phyloP scores from a whole-genome alignment of 1,140 invertebrate species.

The Penaeus vannamei region DNA sequence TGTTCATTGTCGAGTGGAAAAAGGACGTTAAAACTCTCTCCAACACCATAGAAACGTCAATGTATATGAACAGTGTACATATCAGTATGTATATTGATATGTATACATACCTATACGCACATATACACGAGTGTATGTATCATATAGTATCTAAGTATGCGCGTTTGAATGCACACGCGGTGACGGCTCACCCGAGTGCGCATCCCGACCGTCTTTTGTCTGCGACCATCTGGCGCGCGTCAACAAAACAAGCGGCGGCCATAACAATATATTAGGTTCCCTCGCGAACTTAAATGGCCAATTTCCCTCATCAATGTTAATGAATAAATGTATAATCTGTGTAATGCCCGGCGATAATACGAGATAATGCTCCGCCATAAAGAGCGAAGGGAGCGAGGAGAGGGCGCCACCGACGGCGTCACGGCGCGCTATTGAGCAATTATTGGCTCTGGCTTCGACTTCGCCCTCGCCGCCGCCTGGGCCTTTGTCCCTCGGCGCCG shows the following conservation, averaged over 20 bases:
- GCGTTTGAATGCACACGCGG: neutral
- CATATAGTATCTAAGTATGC: neutral
- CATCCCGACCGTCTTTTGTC: slow-evolving; percentile 40
- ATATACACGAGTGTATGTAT: no score
- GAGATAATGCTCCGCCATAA: neutral
- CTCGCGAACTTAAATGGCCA: slow-evolving; percentile 46
- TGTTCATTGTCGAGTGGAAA: no score
- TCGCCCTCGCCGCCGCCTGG: no score
- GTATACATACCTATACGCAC: no score
- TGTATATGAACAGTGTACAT: no score
- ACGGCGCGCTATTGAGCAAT: slow-evolving; percentile 24
- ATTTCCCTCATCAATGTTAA: slow-evolving; percentile 48
- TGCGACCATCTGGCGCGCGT: slow-evolving; percentile 37
- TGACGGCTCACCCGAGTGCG: slow-evolving; percentile 23
- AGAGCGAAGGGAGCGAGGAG: neutral
- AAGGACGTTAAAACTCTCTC: no score
- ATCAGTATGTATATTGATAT: no score
- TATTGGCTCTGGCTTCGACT: neutral
- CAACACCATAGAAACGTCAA: no score
- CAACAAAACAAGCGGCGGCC: neutral
- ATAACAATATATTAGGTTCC: slow-evolving; percentile 40
- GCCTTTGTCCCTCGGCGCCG: no score
- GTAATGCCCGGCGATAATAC: slow-evolving; percentile 35
- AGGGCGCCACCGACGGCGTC: neutral
- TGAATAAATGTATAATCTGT: slow-evolving; percentile 48